phyloP scores from a whole-genome alignment of 2,113 vertebrate genomes.

The Pelecanus crispus region DNA sequence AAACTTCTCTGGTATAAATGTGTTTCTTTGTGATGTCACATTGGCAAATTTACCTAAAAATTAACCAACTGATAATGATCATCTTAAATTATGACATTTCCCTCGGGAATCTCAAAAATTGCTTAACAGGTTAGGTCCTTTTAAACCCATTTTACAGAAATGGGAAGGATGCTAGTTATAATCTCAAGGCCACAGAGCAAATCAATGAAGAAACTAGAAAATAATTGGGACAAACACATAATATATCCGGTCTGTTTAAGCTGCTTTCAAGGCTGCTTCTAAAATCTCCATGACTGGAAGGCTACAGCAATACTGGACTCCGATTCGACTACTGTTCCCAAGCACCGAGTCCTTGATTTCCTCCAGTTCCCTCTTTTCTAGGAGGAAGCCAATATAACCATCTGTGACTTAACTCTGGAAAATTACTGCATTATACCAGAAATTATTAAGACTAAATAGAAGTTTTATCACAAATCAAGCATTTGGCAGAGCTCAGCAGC shows the following conservation, averaged over 20 bases:
- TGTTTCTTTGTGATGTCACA: not conserved
- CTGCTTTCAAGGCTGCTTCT: not conserved
- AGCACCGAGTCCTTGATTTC: not conserved
- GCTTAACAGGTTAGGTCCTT: not conserved
- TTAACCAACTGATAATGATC: not conserved
- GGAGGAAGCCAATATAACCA: not conserved
- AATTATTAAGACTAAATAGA: not conserved
- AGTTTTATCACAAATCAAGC: not conserved
- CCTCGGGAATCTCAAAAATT: not conserved
- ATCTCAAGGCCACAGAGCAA: not conserved
- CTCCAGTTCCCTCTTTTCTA: not conserved
- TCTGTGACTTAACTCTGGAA: not conserved
- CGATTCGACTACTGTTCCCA: not conserved
- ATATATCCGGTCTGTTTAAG: not conserved
- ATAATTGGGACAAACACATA: not conserved
- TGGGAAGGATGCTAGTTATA: not conserved
- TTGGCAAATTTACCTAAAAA: not conserved
- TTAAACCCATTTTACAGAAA: not conserved
- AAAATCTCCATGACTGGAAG: not conserved
- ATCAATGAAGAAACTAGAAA: not conserved
- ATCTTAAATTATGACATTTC: not conserved
- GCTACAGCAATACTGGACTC: not conserved
- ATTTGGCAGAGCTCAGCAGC: not conserved
- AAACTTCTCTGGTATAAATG: not conserved
- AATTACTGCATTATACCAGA: not conserved